Evolutionary conservation across 2,888 invertebrate genomes (phyloP).

Genomic region (Phalangium opilio): DNA sequence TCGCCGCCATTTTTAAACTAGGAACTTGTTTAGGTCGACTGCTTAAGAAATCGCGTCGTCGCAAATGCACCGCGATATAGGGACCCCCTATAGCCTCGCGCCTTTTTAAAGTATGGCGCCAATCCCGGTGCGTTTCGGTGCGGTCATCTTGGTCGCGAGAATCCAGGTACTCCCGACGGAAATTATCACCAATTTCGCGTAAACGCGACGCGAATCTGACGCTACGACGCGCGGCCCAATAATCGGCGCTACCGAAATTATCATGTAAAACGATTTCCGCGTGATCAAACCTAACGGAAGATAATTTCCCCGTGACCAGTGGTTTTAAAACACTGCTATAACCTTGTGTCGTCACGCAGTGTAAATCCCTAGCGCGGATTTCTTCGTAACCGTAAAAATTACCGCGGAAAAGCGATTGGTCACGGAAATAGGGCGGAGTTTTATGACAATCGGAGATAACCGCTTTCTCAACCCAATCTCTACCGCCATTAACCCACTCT

Average conservation of each 20-base stretch:
- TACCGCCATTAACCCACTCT: conserved; percentile 64
- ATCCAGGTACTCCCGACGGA: conserved; percentile 44
- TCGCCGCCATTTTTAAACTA: conserved; percentile 53
- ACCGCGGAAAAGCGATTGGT: conserved; percentile 32
- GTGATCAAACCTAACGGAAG: conserved; percentile 51
- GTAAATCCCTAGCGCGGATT: conserved; percentile 44
- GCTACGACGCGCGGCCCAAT: conserved; percentile 72
- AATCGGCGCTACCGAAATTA: conserved; percentile 60
- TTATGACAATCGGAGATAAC: conserved; percentile 41
- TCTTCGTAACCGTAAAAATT: conserved; percentile 58
- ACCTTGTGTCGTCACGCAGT: conserved; percentile 73
- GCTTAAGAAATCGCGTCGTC: conserved; percentile 70
- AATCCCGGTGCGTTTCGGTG: conserved; percentile 43
- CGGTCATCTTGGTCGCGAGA: conserved; percentile 45
- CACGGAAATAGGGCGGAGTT: conserved; percentile 26
- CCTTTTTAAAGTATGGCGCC: conserved; percentile 39
- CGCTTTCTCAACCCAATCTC: conserved; percentile 68
- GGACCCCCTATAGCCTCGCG: conserved; percentile 18
- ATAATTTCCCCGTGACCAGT: conserved; percentile 40
- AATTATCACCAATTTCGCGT: conserved; percentile 48
- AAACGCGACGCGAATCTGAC: conserved; percentile 70
- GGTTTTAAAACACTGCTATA: conserved; percentile 29
- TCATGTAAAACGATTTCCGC: conserved; percentile 79
- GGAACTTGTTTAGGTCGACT: conserved; percentile 60
- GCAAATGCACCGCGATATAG: conserved; percentile 58